These are phyloP conservation scores for Pristionchus exspectatus DNA, from an alignment of 2,888 invertebrate genomes.

Conservation along the genomic window DNA sequence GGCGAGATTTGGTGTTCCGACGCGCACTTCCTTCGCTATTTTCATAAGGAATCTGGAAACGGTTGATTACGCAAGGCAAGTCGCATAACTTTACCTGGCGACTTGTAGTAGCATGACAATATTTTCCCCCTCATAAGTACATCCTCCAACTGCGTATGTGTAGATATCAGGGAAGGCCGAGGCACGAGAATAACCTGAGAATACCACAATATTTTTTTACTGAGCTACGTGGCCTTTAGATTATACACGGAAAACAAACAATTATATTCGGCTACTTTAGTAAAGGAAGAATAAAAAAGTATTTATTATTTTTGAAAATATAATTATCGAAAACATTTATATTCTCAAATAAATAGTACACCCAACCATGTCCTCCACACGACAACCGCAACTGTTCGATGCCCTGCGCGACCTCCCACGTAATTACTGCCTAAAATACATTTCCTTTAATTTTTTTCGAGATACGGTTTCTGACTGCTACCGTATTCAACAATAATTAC, in stretches of 20 bases:
- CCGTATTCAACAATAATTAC: too few species aligned
- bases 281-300: too few species aligned
- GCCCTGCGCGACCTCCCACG: conserved; percentile 80
- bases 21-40: conserved; percentile 65
- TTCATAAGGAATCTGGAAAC: conserved; percentile 70
- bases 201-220: too few species aligned
- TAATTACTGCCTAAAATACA: conserved; percentile 62
- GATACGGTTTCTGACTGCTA: too few species aligned
- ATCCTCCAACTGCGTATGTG: conserved; percentile 89
- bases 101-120: conserved; percentile 93
- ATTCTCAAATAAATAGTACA: too few species aligned
- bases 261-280: too few species aligned
- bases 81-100: conserved; percentile 81
- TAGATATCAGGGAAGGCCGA: conserved; percentile 91
- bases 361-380: conserved; percentile 94
- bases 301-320: too few species aligned
- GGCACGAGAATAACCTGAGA: conserved; percentile 70
- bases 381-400: conserved; percentile 91
- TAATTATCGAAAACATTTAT: too few species aligned
- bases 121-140: conserved; percentile 97
- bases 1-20: conserved; percentile 67
- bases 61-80: background rate
- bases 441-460: background rate
- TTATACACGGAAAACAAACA: too few species aligned
- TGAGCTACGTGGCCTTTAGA: too few species aligned